Evolutionary conservation across 2,113 vertebrate species (phyloP), one percentile per base, ranked within the genome.

Genomic region (Glaucomys volans): DNA sequence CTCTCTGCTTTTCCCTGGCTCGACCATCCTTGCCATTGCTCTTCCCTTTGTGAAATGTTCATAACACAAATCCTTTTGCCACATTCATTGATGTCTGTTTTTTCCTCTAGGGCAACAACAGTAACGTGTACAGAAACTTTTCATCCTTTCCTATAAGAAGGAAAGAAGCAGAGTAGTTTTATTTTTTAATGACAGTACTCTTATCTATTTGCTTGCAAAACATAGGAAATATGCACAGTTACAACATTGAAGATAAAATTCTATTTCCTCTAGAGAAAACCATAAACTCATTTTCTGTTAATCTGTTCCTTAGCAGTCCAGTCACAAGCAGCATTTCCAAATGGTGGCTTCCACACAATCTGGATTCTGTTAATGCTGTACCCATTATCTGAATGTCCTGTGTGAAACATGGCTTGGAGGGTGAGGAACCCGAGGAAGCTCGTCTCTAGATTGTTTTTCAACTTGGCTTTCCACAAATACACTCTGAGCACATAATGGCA

Each of bases 161-260:
- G 40, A 71, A 82, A 40, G 69, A 77, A 86, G 24, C 24, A 69
- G n/a, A 67, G 37, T 40, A 8, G 17, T 79, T 66, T 74, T 54
- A 76, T 50, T 82, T 35, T 30, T 32, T 10, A 52, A 40, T 44
- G 8, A 52, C 44, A 74, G 28, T 17, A 4, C 22, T 42, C 22
- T 75, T 16, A 62, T 7, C 4, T 28, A 32, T 85, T 81, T 42
- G 59, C 79, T 82, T n/a, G 79, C 12, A 54, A 71, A 76, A 90
- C 44, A 32, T 24, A 50, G 35, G 28, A 18, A 17, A 84, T 26
- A 67, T 57, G 64, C 52, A 40, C 20, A 87, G 13, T 52, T 74
- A 59, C 11, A 57, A 59, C 44, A n/a, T 54, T 47, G 32, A 64
- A 86, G 74, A 66, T 92, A 30, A 90, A 95, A 92, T 82, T 76